Base-by-base conservation (phyloP, 2,113 vertebrate genomes). In the Mohoua ochrocephala region DNA sequence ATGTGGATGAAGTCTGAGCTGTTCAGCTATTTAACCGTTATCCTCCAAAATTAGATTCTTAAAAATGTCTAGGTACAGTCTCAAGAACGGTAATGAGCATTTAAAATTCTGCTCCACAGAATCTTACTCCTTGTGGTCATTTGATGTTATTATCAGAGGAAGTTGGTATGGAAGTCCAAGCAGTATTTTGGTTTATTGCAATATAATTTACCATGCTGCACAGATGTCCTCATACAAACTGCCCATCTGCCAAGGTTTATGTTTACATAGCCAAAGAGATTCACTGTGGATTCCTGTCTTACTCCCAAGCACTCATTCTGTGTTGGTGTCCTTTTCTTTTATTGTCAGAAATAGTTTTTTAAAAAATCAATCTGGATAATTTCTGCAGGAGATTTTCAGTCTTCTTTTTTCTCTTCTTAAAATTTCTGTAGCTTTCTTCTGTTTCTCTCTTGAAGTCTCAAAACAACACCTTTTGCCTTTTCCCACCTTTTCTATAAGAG, bases 81-180 rank as follows among this genome's bases (percentile, higher is more conserved):
- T 76, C 60, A 93, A 53, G 47, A 95, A 65, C 35, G 18, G 11
- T 69, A 87, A 93, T 79, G 28, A 78, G n/a, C n/a, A 49, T 68
- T 77, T 93, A 63, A 94, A 91, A 91, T 95, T 93, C 84, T 79
- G 20, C 50, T 96, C 37, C 59, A 70, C 37, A 85, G 50, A 69
- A 50, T n/a, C 30, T 33, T 70, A 20, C 8, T 83, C 57, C 42
- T 89, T 67, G 35, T 5, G 3, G 49, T 53, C 54, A 82, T 73
- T 79, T 73, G 41, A 75, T 44, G 27, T 76, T 69, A 30, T 63
- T 95, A 76, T 35, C 1, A 1, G 70, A 89, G 33, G 77, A 93
- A 73, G 49, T 2, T 2, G 1, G 15, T 27, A 61, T 53, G 4
- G 14, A 85, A 77, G 75, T 83, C 74, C 59, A 83, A 73, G 45